Evolutionary conservation across 2,113 vertebrate species (phyloP).

Genomic region (Miniopterus natalensis): DNA sequence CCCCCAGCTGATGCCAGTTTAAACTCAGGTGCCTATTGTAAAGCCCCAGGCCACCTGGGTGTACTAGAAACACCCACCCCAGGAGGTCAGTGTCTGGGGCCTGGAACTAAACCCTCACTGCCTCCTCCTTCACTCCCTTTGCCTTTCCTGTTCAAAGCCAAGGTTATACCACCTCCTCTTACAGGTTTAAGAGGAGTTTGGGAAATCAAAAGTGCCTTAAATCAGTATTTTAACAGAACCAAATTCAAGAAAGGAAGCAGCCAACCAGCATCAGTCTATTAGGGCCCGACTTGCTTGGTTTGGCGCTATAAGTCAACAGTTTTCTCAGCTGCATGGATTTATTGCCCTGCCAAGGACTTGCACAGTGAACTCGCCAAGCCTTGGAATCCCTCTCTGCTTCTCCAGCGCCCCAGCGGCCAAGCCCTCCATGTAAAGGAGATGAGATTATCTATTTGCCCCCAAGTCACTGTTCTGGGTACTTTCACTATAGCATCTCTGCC

Average conservation of each 20-base stretch:
- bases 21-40: neutral
- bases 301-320: conserved; percentile 70
- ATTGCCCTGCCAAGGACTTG: conserved; percentile 65
- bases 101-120: neutral
- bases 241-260: conserved; percentile 67
- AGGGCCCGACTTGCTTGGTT: conserved; percentile 67
- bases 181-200: neutral
- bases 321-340: conserved; percentile 73
- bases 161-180: neutral
- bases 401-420: neutral
- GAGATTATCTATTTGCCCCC: neutral
- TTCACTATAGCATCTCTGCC: too few relatives aligned
- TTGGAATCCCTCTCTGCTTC: neutral
- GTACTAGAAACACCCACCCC: neutral
- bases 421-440: neutral
- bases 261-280: conserved; percentile 69
- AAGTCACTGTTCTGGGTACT: neutral
- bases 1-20: neutral
- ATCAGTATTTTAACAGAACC: conserved; percentile 66
- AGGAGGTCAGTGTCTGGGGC: neutral
- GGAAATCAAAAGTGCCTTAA: conserved; percentile 43
- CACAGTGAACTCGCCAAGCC: neutral
- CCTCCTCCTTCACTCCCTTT: neutral
- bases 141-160: conserved; percentile 4
- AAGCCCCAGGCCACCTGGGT: neutral